phyloP scores from a whole-genome alignment of 2,888 invertebrate species.

The Neelides folsomi region DNA sequence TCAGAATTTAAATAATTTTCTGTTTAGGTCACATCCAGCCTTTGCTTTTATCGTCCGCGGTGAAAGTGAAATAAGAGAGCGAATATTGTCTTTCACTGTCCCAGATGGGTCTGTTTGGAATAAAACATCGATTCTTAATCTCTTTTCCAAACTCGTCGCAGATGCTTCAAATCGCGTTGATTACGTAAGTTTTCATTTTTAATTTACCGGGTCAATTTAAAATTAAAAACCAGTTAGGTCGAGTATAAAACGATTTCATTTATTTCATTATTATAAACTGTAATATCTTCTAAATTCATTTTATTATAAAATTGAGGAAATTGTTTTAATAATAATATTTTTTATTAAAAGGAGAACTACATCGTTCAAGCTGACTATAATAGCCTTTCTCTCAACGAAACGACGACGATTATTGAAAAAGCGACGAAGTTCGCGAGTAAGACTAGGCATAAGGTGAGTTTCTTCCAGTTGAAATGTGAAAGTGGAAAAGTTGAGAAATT shows the following conservation, averaged over 20 bases:
- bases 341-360: conserved; percentile 21
- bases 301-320: background rate
- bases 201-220: background rate
- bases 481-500: background rate
- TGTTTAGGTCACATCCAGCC: conserved; percentile 14
- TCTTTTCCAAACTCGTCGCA: conserved; percentile 29
- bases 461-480: background rate
- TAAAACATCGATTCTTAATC: conserved; percentile 19
- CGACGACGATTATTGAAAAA: conserved; percentile 24
- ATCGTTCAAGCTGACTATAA: conserved; percentile 26
- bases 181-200: conserved; percentile 20
- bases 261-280: too few relatives aligned
- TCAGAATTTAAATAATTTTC: background rate
- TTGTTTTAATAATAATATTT: background rate
- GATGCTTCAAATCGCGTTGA: conserved; percentile 27
- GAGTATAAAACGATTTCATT: background rate
- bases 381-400: conserved; percentile 16
- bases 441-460: conserved; percentile 32
- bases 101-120: conserved; percentile 26
- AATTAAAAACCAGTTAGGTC: background rate
- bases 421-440: conserved; percentile 32
- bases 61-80: conserved; percentile 23
- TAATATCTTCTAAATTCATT: background rate
- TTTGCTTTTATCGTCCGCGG: conserved; percentile 30
- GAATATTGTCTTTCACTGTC: conserved; percentile 26